These are phyloP conservation scores for Cataglyphis altisquamis DNA, from an alignment of 2,888 invertebrate genomes.

Conservation along the genomic window DNA sequence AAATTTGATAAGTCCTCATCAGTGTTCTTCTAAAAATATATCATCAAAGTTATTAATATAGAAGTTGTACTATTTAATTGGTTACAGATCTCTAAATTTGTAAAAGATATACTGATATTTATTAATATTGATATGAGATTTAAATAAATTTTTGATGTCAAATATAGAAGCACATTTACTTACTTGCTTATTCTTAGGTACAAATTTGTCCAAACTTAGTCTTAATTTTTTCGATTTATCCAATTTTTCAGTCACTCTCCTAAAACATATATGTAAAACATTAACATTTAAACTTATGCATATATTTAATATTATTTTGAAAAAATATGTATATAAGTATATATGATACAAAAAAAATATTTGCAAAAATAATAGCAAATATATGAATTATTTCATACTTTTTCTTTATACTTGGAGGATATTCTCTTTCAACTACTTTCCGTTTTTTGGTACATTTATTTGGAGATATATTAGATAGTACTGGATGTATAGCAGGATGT, in stretches of 20 bases:
- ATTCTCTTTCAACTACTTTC: conserved; percentile 88
- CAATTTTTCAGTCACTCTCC: conserved; percentile 76
- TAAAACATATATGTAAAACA: conserved; percentile 61
- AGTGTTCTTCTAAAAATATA: conserved; percentile 72
- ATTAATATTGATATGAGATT: neutral
- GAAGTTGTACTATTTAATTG: neutral
- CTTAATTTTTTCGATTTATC: conserved; percentile 83
- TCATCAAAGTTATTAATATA: conserved; percentile 14
- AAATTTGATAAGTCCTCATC: conserved; percentile 73
- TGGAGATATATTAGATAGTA: conserved; percentile 87
- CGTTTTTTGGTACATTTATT: conserved; percentile 90
- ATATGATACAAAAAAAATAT: neutral
- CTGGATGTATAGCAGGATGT: conserved; percentile 64
- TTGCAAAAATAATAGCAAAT: neutral
- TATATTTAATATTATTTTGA: conserved; percentile 4
- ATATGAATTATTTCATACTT: conserved; percentile 87
- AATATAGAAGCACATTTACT: conserved; percentile 25
- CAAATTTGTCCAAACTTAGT: conserved; percentile 83
- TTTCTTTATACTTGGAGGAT: conserved; percentile 90
- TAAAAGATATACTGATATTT: neutral
- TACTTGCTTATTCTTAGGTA: conserved; percentile 80
- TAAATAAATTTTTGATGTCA: neutral
- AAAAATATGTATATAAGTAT: conserved; percentile 15
- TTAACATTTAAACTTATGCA: conserved; percentile 6
- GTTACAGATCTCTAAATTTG: neutral